Conservation (phyloP, 2,888 invertebrate species). For the Amphipyra tragopoginis region DNA sequence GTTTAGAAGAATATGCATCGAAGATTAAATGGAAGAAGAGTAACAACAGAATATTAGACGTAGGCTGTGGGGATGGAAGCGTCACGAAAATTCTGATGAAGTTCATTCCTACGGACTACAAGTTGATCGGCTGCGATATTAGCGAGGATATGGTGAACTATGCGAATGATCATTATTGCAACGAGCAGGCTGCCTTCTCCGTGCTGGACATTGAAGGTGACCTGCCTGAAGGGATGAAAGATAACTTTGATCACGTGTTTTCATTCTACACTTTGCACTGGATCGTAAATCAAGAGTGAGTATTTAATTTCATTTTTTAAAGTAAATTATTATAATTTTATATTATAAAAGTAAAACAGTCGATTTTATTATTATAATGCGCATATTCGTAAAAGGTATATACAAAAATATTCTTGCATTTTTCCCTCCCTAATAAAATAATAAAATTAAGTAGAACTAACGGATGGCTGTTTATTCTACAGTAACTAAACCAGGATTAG, state of each 20-base stretch:
- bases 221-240: constrained; percentile 82
- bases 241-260: constrained; percentile 91
- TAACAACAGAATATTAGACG: constrained; percentile 88
- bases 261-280: constrained; percentile 95
- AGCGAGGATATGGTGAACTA: constrained; percentile 92
- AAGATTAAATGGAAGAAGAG: constrained; percentile 88
- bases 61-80: constrained; percentile 93
- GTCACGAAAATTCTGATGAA: constrained; percentile 91
- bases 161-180: constrained; percentile 87
- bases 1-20: constrained; percentile 91
- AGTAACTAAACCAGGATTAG: too few species aligned
- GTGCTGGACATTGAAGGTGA: constrained; percentile 89
- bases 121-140: constrained; percentile 91
- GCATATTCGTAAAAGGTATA: too few species aligned
- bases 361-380: too few species aligned
- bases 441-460: too few species aligned
- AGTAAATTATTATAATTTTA: too few species aligned
- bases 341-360: too few species aligned
- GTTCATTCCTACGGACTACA: constrained; percentile 87
- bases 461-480: too few species aligned
- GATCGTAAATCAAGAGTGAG: constrained; percentile 92
- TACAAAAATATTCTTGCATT: too few species aligned
- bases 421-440: too few species aligned
- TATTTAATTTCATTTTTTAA: constrained; percentile 24
- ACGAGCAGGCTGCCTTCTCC: constrained; percentile 84